A percentile compares a stretch with the other conserved stretches of the same genome.
Conservation (phyloP, 2,113 vertebrate genomes). For the Cacatua alba region DNA sequence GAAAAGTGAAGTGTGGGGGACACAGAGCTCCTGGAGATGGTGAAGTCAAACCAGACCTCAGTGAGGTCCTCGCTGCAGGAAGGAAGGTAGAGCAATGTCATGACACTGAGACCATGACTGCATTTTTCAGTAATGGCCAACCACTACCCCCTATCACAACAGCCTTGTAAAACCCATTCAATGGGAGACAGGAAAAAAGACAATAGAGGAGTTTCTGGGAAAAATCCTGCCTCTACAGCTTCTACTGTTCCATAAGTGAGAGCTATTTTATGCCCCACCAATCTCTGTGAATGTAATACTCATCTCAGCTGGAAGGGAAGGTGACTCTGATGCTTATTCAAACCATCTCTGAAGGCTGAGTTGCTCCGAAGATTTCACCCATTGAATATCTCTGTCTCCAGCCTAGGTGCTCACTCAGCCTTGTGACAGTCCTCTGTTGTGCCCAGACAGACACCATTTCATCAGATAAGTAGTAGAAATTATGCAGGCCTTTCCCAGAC, state of each 20-base stretch:
- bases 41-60: neutral
- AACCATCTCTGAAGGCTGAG: neutral
- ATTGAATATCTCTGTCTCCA: neutral
- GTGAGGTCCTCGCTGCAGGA: neutral
- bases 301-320: neutral
- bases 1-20: neutral
- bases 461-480: neutral
- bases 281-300: neutral
- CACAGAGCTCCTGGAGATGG: neutral
- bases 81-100: neutral
- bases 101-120: neutral
- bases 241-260: neutral
- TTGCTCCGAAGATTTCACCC: neutral
- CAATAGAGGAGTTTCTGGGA: neutral
- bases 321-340: neutral
- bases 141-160: neutral
- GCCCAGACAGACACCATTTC: neutral
- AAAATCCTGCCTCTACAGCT: neutral
- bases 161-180: neutral
- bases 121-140: neutral
- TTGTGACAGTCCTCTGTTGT: neutral
- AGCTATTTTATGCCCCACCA: neutral
- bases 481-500: neutral
- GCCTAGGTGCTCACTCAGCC: neutral
- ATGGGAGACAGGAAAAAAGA: neutral